Conservation (phyloP, 2,888 invertebrate species). For the Morpho achilles region DNA sequence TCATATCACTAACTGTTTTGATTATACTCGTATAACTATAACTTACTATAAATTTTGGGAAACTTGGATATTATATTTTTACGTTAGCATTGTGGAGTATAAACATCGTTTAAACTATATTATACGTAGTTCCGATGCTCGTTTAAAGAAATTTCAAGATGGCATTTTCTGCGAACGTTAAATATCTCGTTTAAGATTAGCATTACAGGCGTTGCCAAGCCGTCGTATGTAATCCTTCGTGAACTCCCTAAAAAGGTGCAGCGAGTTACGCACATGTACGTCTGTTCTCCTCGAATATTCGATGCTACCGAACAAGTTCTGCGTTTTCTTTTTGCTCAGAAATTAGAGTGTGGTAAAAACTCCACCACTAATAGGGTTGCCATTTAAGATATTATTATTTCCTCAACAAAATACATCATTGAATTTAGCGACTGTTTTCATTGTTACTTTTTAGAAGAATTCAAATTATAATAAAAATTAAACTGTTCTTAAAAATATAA, state of each 20-base stretch:
- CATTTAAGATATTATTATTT: too few relatives aligned
- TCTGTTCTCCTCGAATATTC: constrained; percentile 1
- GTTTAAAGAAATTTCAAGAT: background rate
- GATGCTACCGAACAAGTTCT: constrained; percentile 23
- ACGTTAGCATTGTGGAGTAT: too few relatives aligned
- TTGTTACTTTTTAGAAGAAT: too few relatives aligned
- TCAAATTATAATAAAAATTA: too few relatives aligned
- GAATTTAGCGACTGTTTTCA: too few relatives aligned
- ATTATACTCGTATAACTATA: background rate
- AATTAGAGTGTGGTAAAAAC: constrained; percentile 13
- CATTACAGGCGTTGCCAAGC: constrained; percentile 1
- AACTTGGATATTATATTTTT: background rate
- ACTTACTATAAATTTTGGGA: background rate
- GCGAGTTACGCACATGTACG: constrained; percentile 15
- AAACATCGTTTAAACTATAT: too few relatives aligned
- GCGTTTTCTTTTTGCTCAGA: constrained; percentile 15
- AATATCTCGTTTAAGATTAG: constrained; percentile 7
- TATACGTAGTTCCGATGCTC: too few relatives aligned
- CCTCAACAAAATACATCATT: too few relatives aligned
- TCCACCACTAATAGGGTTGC: background rate
- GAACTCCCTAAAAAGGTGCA: constrained; percentile 23
- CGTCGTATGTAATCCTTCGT: constrained; percentile 26
- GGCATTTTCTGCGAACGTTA: background rate
- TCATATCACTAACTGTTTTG: background rate
- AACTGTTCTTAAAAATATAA: too few relatives aligned